A percentile compares a stretch with the other conserved stretches of the same genome.
These are phyloP conservation scores for Vanessa tameamea DNA, from an alignment of 1,140 invertebrate species.

Conservation along the genomic window DNA sequence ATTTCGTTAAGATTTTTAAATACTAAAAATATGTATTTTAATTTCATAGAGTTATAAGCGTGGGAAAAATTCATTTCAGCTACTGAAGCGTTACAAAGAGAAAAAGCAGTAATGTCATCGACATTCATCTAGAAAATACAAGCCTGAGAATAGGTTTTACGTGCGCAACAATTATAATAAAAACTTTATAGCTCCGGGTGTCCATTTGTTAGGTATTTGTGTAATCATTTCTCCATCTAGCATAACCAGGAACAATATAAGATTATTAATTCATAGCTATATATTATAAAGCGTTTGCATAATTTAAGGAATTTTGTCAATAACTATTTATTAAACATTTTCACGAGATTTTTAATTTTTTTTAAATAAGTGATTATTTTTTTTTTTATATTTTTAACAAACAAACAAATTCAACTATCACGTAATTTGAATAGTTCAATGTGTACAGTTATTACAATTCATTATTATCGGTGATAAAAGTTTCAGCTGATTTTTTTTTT, in stretches of 20 bases:
- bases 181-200: constrained; percentile 29
- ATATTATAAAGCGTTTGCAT: too few relatives aligned
- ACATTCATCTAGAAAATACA: constrained; percentile 39
- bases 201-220: constrained; percentile 9
- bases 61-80: constrained; percentile 50
- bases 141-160: constrained; percentile 28
- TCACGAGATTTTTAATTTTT: too few relatives aligned
- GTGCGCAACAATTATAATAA: constrained; percentile 21
- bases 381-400: too few relatives aligned
- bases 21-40: not conserved
- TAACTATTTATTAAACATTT: too few relatives aligned
- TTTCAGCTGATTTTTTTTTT: too few relatives aligned
- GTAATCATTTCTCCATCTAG: not conserved
- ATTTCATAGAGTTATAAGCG: constrained; percentile 32
- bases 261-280: not conserved
- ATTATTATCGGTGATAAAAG: too few relatives aligned
- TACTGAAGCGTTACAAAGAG: constrained; percentile 51
- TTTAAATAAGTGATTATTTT: too few relatives aligned
- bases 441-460: too few relatives aligned
- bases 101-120: constrained; percentile 45
- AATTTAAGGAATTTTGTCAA: too few relatives aligned
- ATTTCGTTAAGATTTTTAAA: not conserved
- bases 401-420: too few relatives aligned
- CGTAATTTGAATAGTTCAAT: too few relatives aligned
- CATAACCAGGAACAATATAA: not conserved